Base-by-base conservation (phyloP, 2,113 vertebrate genomes). In the Mormyrus lacerda region DNA sequence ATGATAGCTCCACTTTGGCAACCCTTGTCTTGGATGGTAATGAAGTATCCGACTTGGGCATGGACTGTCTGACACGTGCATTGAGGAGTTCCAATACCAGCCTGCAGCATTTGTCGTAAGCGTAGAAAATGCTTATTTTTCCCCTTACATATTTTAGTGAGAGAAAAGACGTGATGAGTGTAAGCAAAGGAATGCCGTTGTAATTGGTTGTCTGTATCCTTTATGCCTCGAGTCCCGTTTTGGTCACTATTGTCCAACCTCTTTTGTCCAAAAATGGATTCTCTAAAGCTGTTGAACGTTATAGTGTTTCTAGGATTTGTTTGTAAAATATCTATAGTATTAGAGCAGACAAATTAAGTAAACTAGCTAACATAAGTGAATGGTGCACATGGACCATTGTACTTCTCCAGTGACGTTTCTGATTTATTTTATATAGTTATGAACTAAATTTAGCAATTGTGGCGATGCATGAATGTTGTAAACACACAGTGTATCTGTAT, bases 91-190 rank as follows among this genome's bases (percentile, higher is more conserved):
- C 93, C 0, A 89, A 89, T 4, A 93, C 93, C 90, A 92, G 90
- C 89, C 91, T 96, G 19, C 90, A 91, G 73, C 88, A 51, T 35
- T 91, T 96, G 45, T 82, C 2, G 95, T 95, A 92, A 90, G 88
- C 44, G 8, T 44, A 17, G 47, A n/a, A 85, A n/a, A 87, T 87
- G 50, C 0, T 51, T 53, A 55, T 87, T 17, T 35, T 53, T 8
- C 5, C 35, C 11, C 42, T 39, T 15, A 19, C 47, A 39, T 17
- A 31, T 87, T 9, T 55, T 35, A 27, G 19, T 87, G 27, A 39
- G 48, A 48, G 42, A 45, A 84, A 84, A 10, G 44, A n/a, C 7
- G 3, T 47, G 39, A 84, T n/a, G 10, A 2, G 8, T 82, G 8
- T 82, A 44, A 82, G 76, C 42, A 45, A 45, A 84, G 82, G 39